Percentiles rank a stretch among this genome's conserved stretches.
These are phyloP conservation scores for Helostoma temminkii DNA, from an alignment of 2,797 vertebrate genomes.

Conservation along the genomic window DNA sequence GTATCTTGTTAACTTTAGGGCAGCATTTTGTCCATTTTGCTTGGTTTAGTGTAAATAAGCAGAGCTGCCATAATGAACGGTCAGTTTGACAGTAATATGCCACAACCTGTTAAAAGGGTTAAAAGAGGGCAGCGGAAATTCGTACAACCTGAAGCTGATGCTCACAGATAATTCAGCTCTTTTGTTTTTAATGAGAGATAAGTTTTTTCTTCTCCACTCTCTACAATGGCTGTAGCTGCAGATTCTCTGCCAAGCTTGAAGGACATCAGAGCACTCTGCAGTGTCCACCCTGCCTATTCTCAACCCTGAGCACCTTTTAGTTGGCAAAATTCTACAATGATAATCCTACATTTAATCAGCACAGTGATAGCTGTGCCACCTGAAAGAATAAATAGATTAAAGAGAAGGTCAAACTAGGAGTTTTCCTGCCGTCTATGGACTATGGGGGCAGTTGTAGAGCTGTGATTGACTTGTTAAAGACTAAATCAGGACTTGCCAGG, in stretches of 20 bases:
- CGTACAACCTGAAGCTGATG: constrained; percentile 22
- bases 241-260: constrained; percentile 55
- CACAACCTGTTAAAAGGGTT: no score
- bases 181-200: constrained; percentile 63
- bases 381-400: constrained; percentile 13
- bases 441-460: no score
- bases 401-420: constrained; percentile 19
- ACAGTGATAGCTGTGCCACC: constrained; percentile 46
- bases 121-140: constrained; percentile 9
- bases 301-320: constrained; percentile 66
- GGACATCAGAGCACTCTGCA: constrained; percentile 53
- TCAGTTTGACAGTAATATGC: no score
- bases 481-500: constrained; percentile 22
- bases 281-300: constrained; percentile 36
- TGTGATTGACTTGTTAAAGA: constrained; percentile 47
- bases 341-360: constrained; percentile 72
- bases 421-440: background rate
- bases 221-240: constrained; percentile 52
- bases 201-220: constrained; percentile 45
- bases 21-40: no score
- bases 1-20: no score
- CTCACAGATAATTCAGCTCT: constrained; percentile 42
- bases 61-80: no score
- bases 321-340: constrained; percentile 67
- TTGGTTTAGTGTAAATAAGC: no score